Percentiles rank a stretch among this genome's conserved stretches.
These are phyloP conservation scores for Caenorhabditis imperialis DNA, from an alignment of 2,888 invertebrate genomes.

Conservation along the genomic window DNA sequence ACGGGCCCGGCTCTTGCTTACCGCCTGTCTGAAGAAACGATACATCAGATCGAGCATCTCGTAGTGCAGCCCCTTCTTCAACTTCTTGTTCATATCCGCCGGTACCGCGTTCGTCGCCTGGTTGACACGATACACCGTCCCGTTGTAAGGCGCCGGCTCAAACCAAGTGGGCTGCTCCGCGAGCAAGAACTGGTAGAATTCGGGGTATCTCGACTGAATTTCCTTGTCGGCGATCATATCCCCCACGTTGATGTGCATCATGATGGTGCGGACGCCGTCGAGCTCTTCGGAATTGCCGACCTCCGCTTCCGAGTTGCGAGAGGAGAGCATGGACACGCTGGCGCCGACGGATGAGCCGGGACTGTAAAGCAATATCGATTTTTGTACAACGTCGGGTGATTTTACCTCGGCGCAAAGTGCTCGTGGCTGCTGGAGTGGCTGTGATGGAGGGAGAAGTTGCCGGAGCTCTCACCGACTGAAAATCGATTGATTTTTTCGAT, in stretches of 20 bases:
- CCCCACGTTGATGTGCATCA: constrained; percentile 22
- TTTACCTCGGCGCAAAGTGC: constrained; percentile 51
- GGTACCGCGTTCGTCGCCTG: constrained; percentile 8
- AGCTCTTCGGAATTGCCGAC: constrained; percentile 25
- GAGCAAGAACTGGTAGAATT: constrained; percentile 44
- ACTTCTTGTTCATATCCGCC: constrained; percentile 16
- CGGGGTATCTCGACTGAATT: constrained; percentile 49
- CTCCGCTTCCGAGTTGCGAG: constrained; percentile 48
- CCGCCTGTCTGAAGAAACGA: constrained; percentile 38
- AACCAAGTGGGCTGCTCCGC: constrained; percentile 48
- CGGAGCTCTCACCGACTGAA: constrained; percentile 12
- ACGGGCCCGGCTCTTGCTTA: constrained; percentile 2
- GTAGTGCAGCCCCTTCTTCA: constrained; percentile 21
- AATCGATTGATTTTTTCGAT: not conserved
- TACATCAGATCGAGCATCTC: constrained; percentile 54
- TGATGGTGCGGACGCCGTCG: constrained; percentile 30
- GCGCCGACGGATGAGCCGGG: constrained; percentile 49
- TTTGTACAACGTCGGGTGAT: not conserved
- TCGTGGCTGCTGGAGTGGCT: constrained; percentile 47
- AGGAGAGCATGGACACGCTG: constrained; percentile 51
- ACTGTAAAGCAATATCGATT: constrained; percentile 13
- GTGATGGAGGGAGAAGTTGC: constrained; percentile 18
- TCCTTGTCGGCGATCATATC: constrained; percentile 51
- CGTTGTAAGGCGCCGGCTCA: constrained; percentile 40
- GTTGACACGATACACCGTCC: constrained; percentile 24